Evolutionary conservation across 1,140 invertebrate species (phyloP).

Genomic region (Drosophila hydei): DNA sequence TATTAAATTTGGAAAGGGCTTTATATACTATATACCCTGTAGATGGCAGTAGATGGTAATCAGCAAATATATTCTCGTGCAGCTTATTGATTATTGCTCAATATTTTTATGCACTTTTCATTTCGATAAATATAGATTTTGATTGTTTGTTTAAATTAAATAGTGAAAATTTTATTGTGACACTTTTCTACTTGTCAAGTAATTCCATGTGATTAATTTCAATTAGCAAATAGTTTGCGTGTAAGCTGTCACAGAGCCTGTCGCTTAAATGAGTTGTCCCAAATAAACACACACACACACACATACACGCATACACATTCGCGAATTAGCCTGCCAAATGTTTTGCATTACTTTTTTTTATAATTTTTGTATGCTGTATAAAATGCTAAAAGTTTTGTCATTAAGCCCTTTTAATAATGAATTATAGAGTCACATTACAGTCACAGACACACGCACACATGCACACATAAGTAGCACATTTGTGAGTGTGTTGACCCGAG

Average conservation of each 20-base stretch:
- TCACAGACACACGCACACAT: conserved; percentile 6
- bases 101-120: too few relatives aligned
- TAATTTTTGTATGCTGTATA: conserved; percentile 59
- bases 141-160: background rate
- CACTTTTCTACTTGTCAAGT: background rate
- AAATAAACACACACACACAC: background rate
- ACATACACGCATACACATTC: background rate
- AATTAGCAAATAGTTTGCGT: conserved; percentile 7
- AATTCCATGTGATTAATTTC: background rate
- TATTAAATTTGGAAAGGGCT: too few relatives aligned
- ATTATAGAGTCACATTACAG: conserved; percentile 54
- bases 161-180: background rate
- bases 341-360: conserved; percentile 33
- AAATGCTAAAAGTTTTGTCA: conserved; percentile 77
- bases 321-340: conserved; percentile 4
- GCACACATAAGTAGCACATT: background rate
- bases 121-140: background rate
- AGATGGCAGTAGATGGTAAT: too few relatives aligned
- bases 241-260: background rate
- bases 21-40: too few relatives aligned
- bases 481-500: conserved; percentile 57
- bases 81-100: too few relatives aligned
- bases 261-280: background rate
- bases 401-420: conserved; percentile 80
- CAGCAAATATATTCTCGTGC: too few relatives aligned